Conservation (phyloP, 2,888 invertebrate species). For the Chaetogeoica ovagalla region DNA sequence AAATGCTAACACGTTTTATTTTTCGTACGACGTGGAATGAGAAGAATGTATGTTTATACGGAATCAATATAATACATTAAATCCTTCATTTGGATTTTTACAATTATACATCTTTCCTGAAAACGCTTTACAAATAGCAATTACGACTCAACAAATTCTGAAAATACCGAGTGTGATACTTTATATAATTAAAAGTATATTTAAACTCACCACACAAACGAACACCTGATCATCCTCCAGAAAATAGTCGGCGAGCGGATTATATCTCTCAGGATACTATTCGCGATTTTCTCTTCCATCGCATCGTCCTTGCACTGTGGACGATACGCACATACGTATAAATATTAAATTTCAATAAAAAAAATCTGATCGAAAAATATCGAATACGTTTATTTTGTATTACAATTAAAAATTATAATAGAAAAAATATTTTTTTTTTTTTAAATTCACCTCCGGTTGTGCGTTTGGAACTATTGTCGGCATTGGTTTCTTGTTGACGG, state of each 20-base stretch:
- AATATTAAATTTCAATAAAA: not conserved
- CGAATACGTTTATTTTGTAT: too few relatives aligned
- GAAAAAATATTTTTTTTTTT: not conserved
- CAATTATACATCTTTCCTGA: too few relatives aligned
- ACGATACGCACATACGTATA: not conserved
- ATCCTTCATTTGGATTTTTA: too few relatives aligned
- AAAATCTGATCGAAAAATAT: not conserved
- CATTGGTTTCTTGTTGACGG: conserved; percentile 21
- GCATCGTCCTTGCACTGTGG: not conserved
- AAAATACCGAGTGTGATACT: too few relatives aligned
- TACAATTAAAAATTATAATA: not conserved
- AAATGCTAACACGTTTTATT: too few relatives aligned
- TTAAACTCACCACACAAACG: conserved; percentile 22
- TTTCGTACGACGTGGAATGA: too few relatives aligned
- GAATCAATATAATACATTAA: too few relatives aligned
- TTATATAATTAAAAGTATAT: too few relatives aligned
- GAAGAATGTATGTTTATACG: too few relatives aligned
- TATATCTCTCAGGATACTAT: conserved; percentile 18
- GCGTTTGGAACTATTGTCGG: not conserved
- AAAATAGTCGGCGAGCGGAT: conserved; percentile 20
- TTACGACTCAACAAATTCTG: too few relatives aligned
- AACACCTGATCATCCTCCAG: conserved; percentile 23
- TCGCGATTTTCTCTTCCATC: not conserved
- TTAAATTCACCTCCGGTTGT: conserved; percentile 19
- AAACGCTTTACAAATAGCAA: too few relatives aligned